Percentiles rank a stretch among this genome's conserved stretches.
Evolutionary conservation across 2,113 vertebrate species (phyloP).

Genomic region (Beaufortia kweichowensis): DNA sequence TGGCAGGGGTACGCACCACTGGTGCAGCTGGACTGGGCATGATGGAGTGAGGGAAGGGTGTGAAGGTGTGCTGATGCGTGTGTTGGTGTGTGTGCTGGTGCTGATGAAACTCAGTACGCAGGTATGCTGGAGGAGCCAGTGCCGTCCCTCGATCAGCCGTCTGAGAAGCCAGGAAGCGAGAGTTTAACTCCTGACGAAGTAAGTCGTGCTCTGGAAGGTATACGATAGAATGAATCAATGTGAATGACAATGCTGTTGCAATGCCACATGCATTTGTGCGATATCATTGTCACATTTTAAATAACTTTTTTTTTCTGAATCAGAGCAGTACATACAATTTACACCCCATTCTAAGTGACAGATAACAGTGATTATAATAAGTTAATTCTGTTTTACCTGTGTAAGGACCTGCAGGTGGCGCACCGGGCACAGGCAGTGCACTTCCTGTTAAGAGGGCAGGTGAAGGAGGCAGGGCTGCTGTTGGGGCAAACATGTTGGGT

Average conservation of each 20-base stretch:
- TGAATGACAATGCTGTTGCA: background rate
- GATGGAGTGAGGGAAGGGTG: constrained; percentile 73
- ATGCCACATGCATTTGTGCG: too few relatives aligned
- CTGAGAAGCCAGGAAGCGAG: constrained; percentile 76
- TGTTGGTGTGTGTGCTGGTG: constrained; percentile 81
- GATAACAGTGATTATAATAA: too few relatives aligned
- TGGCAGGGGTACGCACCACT: constrained; percentile 64
- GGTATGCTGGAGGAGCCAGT: constrained; percentile 10
- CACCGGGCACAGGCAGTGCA: constrained; percentile 42
- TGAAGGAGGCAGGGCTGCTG: constrained; percentile 45
- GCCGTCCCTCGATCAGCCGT: constrained; percentile 63
- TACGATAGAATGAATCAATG: background rate
- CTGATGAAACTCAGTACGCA: constrained; percentile 47
- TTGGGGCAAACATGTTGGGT: constrained; percentile 50
- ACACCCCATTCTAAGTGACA: background rate
- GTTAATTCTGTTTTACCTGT: constrained; percentile 34
- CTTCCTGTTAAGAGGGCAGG: constrained; percentile 44
- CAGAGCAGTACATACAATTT: background rate
- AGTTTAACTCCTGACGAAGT: constrained; percentile 77
- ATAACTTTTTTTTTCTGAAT: too few relatives aligned
- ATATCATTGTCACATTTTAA: too few relatives aligned
- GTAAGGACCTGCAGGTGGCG: constrained; percentile 40
- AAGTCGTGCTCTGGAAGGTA: constrained; percentile 71
- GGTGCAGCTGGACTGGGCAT: constrained; percentile 54
- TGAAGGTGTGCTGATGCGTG: constrained; percentile 76